phyloP scores from a whole-genome alignment of 2,113 vertebrate genomes.

The Galemys pyrenaicus region DNA sequence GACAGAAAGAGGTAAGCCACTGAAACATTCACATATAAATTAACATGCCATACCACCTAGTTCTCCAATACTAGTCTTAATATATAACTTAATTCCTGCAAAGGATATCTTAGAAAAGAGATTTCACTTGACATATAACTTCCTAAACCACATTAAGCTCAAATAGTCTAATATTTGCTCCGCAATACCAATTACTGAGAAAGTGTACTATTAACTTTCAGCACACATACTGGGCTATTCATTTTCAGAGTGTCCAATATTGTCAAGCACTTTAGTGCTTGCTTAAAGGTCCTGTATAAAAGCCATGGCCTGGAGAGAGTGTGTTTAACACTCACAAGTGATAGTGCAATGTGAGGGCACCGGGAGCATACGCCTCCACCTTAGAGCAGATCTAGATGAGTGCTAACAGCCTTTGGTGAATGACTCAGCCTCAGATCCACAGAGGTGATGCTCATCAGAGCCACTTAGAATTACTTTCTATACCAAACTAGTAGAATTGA shows the following conservation, averaged over 20 bases:
- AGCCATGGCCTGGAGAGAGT: not conserved
- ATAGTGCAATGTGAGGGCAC: not conserved
- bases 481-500: not conserved
- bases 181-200: not conserved
- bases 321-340: not conserved
- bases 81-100: not conserved
- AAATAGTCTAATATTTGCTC: not conserved
- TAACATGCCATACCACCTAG: not conserved
- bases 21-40: not conserved
- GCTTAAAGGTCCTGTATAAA: not conserved
- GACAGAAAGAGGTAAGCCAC: not conserved
- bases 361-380: not conserved
- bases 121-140: not conserved
- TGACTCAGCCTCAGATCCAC: not conserved
- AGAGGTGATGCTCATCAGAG: not conserved
- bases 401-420: slow-evolving; percentile 20
- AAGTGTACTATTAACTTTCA: not conserved
- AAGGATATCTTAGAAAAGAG: not conserved
- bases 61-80: not conserved
- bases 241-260: slow-evolving; percentile 10
- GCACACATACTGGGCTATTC: not conserved
- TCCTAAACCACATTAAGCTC: not conserved
- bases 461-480: not conserved
- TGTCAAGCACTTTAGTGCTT: not conserved
- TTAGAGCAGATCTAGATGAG: not conserved